phyloP scores from a whole-genome alignment of 2,888 invertebrate species.

The Sylvicola cinctus region DNA sequence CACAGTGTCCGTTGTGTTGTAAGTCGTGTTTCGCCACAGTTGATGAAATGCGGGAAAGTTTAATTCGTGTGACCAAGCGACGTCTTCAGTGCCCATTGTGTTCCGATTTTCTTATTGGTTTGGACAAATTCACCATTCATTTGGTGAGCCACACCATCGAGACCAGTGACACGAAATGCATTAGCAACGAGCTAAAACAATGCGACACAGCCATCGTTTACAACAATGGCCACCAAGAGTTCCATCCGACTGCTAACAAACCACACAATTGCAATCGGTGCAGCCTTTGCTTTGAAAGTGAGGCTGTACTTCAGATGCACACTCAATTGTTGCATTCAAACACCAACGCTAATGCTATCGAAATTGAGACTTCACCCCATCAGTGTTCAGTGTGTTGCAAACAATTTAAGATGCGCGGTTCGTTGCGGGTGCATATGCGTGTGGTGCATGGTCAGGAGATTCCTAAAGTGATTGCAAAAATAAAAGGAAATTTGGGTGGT shows the following conservation, averaged over 20 bases:
- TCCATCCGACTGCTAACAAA: too few relatives aligned
- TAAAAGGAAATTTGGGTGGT: not conserved
- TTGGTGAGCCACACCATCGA: constrained; percentile 44
- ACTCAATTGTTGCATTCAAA: constrained; percentile 41
- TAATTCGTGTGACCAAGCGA: constrained; percentile 55
- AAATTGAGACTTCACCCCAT: constrained; percentile 8
- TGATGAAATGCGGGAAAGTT: constrained; percentile 44
- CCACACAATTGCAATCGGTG: constrained; percentile 50
- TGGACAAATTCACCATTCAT: constrained; percentile 69
- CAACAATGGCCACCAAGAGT: too few relatives aligned
- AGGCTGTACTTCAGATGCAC: constrained; percentile 50
- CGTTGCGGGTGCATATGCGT: constrained; percentile 59
- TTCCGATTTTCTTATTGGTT: constrained; percentile 47
- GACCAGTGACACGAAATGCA: not conserved
- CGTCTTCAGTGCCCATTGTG: constrained; percentile 60
- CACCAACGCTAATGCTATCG: constrained; percentile 9
- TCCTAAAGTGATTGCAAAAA: constrained; percentile 23
- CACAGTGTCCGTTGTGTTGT: constrained; percentile 48
- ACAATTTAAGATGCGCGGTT: constrained; percentile 62
- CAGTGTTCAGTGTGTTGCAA: constrained; percentile 61
- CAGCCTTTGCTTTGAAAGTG: constrained; percentile 47
- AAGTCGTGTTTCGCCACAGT: constrained; percentile 50
- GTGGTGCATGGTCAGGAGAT: constrained; percentile 61
- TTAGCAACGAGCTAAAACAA: constrained; percentile 1
- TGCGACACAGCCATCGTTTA: not conserved